Evolutionary conservation across 2,113 vertebrate genomes (phyloP).

Genomic region (Anthoscopus minutus): DNA sequence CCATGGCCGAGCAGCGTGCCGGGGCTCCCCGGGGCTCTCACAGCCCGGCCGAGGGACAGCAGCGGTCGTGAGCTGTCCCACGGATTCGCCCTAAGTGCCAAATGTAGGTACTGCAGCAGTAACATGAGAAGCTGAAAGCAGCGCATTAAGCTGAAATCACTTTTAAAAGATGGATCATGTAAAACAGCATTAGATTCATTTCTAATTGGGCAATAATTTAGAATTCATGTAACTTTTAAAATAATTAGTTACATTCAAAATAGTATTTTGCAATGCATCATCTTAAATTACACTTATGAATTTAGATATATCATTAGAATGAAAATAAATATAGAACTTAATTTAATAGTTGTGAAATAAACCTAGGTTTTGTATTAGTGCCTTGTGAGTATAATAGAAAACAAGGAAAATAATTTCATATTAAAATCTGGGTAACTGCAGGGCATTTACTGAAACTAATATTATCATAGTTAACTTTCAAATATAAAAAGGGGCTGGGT

Average conservation of each 20-base stretch:
- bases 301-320: conserved; percentile 53
- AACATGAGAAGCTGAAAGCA: neutral
- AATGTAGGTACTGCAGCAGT: neutral
- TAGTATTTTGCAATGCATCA: conserved; percentile 47
- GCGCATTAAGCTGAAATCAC: conserved; percentile 15
- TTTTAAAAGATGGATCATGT: conserved; percentile 36
- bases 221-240: conserved; percentile 55
- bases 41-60: neutral
- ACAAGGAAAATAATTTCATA: conserved; percentile 44
- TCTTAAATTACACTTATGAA: conserved; percentile 54
- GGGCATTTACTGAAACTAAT: conserved; percentile 70
- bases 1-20: neutral
- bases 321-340: conserved; percentile 36
- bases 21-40: neutral
- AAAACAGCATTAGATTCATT: conserved; percentile 21
- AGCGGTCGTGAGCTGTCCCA: neutral
- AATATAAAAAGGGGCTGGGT: conserved; percentile 56
- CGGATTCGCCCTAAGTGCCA: neutral
- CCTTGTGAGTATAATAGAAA: conserved; percentile 52
- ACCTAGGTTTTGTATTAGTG: conserved; percentile 38
- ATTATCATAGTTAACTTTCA: conserved; percentile 73
- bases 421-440: conserved; percentile 58
- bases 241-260: conserved; percentile 59
- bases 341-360: conserved; percentile 58
- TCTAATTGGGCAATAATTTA: conserved; percentile 57